Percentiles rank a stretch among this genome's conserved stretches.
phyloP scores from a whole-genome alignment of 2,113 vertebrate species.

The Agapornis roseicollis region DNA sequence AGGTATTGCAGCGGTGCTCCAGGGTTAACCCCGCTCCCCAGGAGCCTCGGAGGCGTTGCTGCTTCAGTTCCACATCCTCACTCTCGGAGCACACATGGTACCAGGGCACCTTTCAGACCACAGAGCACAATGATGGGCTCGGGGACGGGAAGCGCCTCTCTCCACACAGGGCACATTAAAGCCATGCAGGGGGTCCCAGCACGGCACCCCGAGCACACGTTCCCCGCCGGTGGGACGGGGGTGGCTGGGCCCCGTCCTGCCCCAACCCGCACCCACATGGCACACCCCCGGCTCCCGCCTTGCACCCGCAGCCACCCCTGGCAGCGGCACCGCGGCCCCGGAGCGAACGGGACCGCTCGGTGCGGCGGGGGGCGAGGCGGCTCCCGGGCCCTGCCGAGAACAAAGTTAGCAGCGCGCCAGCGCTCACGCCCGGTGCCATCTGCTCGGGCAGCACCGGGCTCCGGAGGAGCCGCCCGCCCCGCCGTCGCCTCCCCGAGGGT shows the following conservation, averaged over 20 bases:
- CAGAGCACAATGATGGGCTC: not conserved
- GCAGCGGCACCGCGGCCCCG: not conserved
- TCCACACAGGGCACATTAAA: not conserved
- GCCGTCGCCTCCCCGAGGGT: not conserved
- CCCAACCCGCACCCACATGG: not conserved
- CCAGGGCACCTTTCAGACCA: not conserved
- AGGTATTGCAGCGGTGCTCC: not conserved
- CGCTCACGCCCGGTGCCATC: constrained; percentile 32
- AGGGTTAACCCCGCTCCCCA: not conserved
- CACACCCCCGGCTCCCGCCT: not conserved
- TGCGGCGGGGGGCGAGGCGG: not conserved
- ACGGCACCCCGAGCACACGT: not conserved
- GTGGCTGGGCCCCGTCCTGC: not conserved
- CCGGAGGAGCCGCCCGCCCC: not conserved
- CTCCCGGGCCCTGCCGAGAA: constrained; percentile 19
- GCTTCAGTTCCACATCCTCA: not conserved
- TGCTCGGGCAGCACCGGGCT: not conserved
- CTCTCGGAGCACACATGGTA: not conserved
- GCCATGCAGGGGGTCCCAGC: fast-evolving
- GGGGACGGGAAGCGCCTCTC: not conserved
- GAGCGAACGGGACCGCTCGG: not conserved
- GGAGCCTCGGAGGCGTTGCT: not conserved
- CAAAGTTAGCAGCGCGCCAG: constrained; percentile 57
- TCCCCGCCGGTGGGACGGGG: not conserved
- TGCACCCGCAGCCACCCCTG: not conserved